Conservation (phyloP, 2,113 vertebrate genomes). For the Osmerus eperlanus region DNA sequence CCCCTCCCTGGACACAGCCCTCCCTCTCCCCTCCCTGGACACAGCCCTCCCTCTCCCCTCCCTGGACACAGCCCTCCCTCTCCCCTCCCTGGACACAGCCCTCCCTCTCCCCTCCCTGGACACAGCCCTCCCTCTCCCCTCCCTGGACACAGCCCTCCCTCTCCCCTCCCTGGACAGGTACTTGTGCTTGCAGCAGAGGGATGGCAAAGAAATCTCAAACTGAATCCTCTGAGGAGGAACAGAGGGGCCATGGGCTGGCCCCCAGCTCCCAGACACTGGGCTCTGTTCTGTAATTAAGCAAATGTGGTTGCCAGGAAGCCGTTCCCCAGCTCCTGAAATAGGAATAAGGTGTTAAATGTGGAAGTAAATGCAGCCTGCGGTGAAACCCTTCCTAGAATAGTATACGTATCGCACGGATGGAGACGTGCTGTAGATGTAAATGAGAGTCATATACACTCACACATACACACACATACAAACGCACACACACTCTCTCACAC, state of each 20-base stretch:
- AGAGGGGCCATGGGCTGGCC: not conserved
- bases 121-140: no score
- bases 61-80: no score
- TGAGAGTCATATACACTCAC: not conserved
- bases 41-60: no score
- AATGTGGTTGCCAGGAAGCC: conserved; percentile 51
- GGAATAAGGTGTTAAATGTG: conserved; percentile 50
- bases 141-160: no score
- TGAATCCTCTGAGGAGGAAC: no score
- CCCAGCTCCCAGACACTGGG: conserved; percentile 9
- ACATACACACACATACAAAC: not conserved
- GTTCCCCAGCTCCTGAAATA: conserved; percentile 54
- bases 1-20: no score
- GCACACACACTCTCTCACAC: not conserved
- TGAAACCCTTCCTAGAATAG: conserved; percentile 32
- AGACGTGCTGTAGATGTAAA: not conserved
- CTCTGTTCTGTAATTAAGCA: conserved; percentile 60
- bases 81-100: no score
- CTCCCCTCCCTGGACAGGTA: no score
- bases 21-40: no score
- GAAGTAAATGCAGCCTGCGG: conserved; percentile 42
- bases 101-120: no score
- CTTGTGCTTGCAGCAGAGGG: not conserved
- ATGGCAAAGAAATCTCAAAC: no score
- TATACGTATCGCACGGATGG: conserved; percentile 26